Percentiles rank a stretch among this genome's conserved stretches.
phyloP scores from a whole-genome alignment of 2,113 vertebrate species.

The Sapayoa aenigma region DNA sequence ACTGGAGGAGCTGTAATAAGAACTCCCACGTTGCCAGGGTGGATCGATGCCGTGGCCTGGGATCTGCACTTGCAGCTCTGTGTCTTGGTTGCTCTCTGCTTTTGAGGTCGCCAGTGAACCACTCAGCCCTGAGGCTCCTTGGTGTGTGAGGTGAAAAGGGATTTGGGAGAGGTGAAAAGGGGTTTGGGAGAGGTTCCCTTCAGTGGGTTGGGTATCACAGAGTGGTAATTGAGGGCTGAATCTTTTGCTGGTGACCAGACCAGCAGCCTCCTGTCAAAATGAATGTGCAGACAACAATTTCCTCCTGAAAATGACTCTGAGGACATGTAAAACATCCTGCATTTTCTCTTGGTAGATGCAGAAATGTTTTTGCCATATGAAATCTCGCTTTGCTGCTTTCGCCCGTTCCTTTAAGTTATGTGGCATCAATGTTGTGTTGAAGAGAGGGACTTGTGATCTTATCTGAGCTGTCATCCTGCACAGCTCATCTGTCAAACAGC shows the following conservation, averaged over 20 bases:
- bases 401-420: neutral
- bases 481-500: neutral
- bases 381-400: neutral
- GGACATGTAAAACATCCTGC: neutral
- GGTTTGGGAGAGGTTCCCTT: neutral
- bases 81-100: neutral
- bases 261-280: too few relatives aligned
- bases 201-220: too few relatives aligned
- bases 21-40: neutral
- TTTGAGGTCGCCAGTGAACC: neutral
- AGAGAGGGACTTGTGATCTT: neutral
- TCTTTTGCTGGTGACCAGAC: too few relatives aligned
- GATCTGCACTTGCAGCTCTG: rapidly evolving
- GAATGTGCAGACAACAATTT: neutral
- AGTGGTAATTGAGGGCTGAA: too few relatives aligned
- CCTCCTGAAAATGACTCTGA: neutral
- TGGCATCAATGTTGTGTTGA: neutral
- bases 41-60: neutral
- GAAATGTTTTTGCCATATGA: neutral
- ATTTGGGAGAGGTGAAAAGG: neutral
- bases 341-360: neutral
- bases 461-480: neutral
- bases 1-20: neutral
- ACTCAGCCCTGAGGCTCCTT: neutral
- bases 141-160: neutral